Evolutionary conservation across 2,888 invertebrate species (phyloP), one percentile per base, ranked within the genome.

Genomic region (Athrips mouffetella): DNA sequence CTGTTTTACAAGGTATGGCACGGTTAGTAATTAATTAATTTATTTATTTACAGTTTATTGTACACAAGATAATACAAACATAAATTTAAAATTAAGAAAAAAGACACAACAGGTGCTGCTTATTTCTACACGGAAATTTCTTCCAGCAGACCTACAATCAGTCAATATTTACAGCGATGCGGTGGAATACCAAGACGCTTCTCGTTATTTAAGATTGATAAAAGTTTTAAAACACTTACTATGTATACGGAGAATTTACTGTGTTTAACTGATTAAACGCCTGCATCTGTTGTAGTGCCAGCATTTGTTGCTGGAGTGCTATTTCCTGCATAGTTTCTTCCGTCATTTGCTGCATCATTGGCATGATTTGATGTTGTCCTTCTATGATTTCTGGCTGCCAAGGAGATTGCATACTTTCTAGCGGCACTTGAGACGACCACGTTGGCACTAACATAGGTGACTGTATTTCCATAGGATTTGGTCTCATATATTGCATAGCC

Each of bases 271-370:
- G 62, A 45, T 69, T 68, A 31, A 73, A 48, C 25, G 58, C 58
- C 49, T 76, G 68, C 48, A 67, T 45, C 39, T 55, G 57, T 41
- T 56, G 67, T 45, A 67, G 31, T 27, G 62, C 67, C 21, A 59
- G 41, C 39, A 72, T 47, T 52, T 72, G 67, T 30, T 65, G 68
- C 27, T 73, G 56, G 50, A 76, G 56, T 31, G 58, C 46, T 27
- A 67, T 60, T 45, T 70, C 58, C 50, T 64, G 53, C 45, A 52
- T 4, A 21, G 55, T 57, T 45, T 61, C 40, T 25, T 25, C 40
- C 1, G 40, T 25, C 23, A 40, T 40, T 20, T 40, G 40, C 10
- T 25, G 40, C 3, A 40, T 25, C 11, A 11, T 11, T 2, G 20
- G 39, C 21, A 23, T 21, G 25, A 25, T 8, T 11, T 13, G 2